These are phyloP conservation scores for Thalassarche chlororhynchos DNA, from an alignment of 2,113 vertebrate species.

Conservation along the genomic window DNA sequence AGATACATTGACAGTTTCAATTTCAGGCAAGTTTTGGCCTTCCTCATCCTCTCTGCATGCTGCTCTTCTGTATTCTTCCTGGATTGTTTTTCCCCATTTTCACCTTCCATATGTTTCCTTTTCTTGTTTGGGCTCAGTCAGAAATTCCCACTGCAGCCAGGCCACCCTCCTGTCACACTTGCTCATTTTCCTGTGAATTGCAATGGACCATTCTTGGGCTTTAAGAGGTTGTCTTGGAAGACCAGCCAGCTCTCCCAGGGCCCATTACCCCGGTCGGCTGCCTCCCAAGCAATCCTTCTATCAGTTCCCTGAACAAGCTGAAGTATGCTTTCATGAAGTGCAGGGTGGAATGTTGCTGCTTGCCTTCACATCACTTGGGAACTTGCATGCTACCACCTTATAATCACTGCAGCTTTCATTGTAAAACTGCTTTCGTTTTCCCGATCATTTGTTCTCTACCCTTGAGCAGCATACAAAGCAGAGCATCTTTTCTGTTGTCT, in stretches of 20 bases:
- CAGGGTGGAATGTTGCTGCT: not conserved
- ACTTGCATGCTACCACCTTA: not conserved
- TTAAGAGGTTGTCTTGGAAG: not conserved
- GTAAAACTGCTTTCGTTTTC: not conserved
- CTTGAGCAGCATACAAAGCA: not conserved
- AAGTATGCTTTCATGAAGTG: not conserved
- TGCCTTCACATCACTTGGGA: not conserved
- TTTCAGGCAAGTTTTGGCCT: not conserved
- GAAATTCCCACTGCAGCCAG: not conserved
- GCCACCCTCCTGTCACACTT: not conserved
- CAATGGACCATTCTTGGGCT: not conserved
- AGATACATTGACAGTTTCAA: not conserved
- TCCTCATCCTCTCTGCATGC: not conserved
- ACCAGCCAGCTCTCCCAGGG: not conserved
- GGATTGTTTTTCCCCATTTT: not conserved
- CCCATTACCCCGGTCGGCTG: not conserved
- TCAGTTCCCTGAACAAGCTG: not conserved
- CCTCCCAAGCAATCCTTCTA: not conserved
- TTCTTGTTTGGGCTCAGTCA: not conserved
- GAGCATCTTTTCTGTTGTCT: not conserved
- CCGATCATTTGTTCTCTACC: not conserved
- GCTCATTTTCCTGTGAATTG: not conserved
- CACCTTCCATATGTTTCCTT: not conserved
- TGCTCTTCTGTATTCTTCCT: not conserved
- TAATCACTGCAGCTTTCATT: not conserved